Percentiles rank a stretch among this genome's conserved stretches.
Evolutionary conservation across 2,797 vertebrate species (phyloP).

Genomic region (Danionella dracula): DNA sequence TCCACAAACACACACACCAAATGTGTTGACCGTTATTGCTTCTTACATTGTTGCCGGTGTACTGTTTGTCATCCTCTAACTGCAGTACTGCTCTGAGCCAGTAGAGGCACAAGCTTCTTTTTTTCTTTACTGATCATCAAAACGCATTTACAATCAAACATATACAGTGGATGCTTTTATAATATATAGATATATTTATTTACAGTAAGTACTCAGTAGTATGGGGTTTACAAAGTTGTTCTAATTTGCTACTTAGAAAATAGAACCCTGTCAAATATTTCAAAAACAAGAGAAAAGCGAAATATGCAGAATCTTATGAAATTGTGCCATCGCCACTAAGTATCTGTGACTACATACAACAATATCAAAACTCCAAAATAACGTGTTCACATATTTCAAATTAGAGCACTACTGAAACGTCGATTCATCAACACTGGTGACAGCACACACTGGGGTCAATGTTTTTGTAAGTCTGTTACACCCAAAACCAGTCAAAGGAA

Average conservation of each 20-base stretch:
- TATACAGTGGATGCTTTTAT: constrained; percentile 59
- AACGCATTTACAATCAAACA: constrained; percentile 67
- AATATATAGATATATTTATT: constrained; percentile 53
- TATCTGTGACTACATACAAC: constrained; percentile 69
- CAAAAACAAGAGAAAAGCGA: constrained; percentile 61
- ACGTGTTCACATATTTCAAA: constrained; percentile 70
- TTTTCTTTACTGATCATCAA: constrained; percentile 52
- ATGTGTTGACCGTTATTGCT: constrained; percentile 67
- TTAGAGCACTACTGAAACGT: constrained; percentile 74
- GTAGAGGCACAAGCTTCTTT: constrained; percentile 57
- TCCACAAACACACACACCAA: constrained; percentile 54
- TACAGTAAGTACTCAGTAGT: constrained; percentile 46
- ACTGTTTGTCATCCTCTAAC: constrained; percentile 61
- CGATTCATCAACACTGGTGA: constrained; percentile 70
- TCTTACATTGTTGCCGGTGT: constrained; percentile 69
- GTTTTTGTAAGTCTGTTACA: constrained; percentile 53
- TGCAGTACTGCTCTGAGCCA: constrained; percentile 67
- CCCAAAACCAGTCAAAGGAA: constrained; percentile 61
- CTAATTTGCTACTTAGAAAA: constrained; percentile 74
- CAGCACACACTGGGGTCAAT: constrained; percentile 54
- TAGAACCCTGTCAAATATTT: constrained; percentile 58
- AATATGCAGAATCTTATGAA: constrained; percentile 69
- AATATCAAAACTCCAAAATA: constrained; percentile 72
- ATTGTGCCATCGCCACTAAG: constrained; percentile 66
- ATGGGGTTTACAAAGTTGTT: constrained; percentile 69